phyloP scores from a whole-genome alignment of 2,797 vertebrate genomes.

The Sphenodon punctatus region DNA sequence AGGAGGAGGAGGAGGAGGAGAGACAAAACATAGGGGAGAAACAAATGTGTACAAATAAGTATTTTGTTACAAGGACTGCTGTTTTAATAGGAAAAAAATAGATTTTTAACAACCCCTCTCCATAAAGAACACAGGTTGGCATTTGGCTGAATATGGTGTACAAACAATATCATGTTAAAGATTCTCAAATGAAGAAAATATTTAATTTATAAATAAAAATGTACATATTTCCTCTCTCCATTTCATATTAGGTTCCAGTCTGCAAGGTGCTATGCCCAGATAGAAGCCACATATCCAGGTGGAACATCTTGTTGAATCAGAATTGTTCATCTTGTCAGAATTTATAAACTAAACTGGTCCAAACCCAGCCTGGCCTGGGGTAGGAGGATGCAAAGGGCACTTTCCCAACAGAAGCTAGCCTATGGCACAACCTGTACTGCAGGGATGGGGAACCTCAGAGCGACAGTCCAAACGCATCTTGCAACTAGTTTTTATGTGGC shows the following conservation, averaged over 20 bases:
- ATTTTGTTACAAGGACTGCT: not conserved
- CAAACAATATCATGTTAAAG: not conserved
- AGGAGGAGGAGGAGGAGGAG: not conserved
- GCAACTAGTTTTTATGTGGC: no score
- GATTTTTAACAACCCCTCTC: not conserved
- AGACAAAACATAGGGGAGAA: not conserved
- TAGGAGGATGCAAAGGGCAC: no score
- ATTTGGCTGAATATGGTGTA: not conserved
- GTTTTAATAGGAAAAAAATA: not conserved
- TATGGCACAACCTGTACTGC: no score
- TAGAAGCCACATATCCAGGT: not conserved
- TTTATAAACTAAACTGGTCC: not conserved
- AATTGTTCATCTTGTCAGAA: accelerated
- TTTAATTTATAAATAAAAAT: not conserved
- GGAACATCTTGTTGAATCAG: accelerated
- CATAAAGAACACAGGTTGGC: not conserved
- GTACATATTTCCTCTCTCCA: not conserved
- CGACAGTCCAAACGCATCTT: no score
- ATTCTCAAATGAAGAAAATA: not conserved
- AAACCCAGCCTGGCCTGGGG: not conserved
- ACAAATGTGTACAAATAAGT: not conserved
- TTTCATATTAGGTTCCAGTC: not conserved
- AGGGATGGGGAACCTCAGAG: no score
- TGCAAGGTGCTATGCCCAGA: not conserved
- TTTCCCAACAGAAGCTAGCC: no score